phyloP scores from a whole-genome alignment of 2,113 vertebrate genomes.

The Centropus bengalensis region DNA sequence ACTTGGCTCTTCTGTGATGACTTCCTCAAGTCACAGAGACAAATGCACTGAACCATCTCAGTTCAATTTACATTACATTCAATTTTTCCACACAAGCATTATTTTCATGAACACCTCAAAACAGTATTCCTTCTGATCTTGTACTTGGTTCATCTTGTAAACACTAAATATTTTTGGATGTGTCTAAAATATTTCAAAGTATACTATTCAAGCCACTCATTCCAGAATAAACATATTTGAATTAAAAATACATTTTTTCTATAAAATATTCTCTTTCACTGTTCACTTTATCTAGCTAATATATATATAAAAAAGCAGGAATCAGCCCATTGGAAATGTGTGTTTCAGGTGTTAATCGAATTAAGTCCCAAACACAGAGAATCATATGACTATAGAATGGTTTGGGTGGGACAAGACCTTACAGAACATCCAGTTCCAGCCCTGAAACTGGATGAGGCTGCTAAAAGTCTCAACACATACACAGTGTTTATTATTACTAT shows the following conservation, averaged over 20 bases:
- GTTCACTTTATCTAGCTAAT: neutral
- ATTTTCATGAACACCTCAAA: neutral
- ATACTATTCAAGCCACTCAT: neutral
- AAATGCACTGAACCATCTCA: neutral
- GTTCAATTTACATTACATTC: too few relatives aligned
- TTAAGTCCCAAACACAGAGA: neutral
- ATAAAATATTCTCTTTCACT: neutral
- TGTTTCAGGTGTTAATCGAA: neutral
- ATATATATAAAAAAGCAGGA: neutral
- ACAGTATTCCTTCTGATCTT: neutral
- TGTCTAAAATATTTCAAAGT: neutral
- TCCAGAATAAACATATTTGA: neutral
- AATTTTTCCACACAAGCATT: neutral
- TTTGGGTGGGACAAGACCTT: too few relatives aligned
- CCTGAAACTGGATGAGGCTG: too few relatives aligned
- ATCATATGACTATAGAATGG: too few relatives aligned
- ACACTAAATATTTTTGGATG: neutral
- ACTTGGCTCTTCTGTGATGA: neutral
- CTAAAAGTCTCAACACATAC: neutral
- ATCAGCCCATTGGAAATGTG: neutral
- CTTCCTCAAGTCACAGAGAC: accelerated
- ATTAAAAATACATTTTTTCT: neutral
- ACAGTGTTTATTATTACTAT: neutral
- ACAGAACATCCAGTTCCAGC: too few relatives aligned
- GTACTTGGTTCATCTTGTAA: neutral